Evolutionary conservation across 2,113 vertebrate genomes (phyloP).

Genomic region (Polypterus bichir): DNA sequence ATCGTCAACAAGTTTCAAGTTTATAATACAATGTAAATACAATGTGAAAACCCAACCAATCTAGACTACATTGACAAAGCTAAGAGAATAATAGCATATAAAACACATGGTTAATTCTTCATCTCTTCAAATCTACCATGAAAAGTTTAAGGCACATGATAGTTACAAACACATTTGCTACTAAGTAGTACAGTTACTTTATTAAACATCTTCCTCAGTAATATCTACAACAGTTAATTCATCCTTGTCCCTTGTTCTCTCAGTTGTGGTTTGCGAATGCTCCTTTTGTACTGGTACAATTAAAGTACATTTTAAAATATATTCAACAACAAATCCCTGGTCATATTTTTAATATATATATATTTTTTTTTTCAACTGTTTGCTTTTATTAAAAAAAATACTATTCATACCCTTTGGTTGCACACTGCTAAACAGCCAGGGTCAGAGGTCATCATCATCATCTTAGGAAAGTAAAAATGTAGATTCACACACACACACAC

Average conservation of each 20-base stretch:
- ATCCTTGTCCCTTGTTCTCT: conserved; percentile 23
- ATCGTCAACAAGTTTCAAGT: conserved; percentile 53
- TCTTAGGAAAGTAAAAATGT: conserved; percentile 29
- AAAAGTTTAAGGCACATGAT: conserved; percentile 96
- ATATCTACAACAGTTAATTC: conserved; percentile 51
- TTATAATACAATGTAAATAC: conserved; percentile 81
- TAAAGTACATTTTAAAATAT: conserved; percentile 28
- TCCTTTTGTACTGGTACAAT: conserved; percentile 24
- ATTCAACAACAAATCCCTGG: conserved; percentile 22
- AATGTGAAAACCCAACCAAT: conserved; percentile 70
- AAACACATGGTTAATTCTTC: conserved; percentile 59
- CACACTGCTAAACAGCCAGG: conserved; percentile 31
- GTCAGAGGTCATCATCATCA: conserved; percentile 24
- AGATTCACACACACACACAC: too few species aligned
- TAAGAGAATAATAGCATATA: conserved; percentile 53
- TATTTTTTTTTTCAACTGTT: neutral
- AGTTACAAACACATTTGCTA: conserved; percentile 88
- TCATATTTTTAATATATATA: conserved; percentile 14
- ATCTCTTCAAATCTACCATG: conserved; percentile 61
- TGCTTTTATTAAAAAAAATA: conserved; percentile 11
- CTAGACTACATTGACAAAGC: conserved; percentile 57
- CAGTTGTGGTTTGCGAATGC: conserved; percentile 21
- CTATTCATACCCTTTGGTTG: conserved; percentile 50
- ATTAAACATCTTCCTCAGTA: conserved; percentile 44
- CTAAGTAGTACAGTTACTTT: conserved; percentile 66